phyloP scores from a whole-genome alignment of 1,140 invertebrate genomes.

The Drosophila sturtevanti region DNA sequence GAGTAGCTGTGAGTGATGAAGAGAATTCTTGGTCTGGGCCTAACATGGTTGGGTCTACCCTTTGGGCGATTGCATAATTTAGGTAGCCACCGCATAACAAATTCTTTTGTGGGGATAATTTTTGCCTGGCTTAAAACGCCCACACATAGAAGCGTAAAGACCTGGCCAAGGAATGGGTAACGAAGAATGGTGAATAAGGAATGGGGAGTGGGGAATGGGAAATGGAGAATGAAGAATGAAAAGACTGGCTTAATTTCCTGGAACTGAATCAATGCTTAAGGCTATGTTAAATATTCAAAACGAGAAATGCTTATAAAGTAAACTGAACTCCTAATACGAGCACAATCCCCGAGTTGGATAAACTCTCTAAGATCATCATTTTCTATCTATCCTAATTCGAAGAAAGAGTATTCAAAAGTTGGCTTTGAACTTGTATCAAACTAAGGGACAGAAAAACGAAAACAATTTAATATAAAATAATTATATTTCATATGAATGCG shows the following conservation, averaged over 20 bases:
- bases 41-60: not conserved
- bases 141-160: slow-evolving; percentile 50
- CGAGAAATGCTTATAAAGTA: not conserved
- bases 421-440: slow-evolving; percentile 33
- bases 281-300: slow-evolving; percentile 8
- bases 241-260: slow-evolving; percentile 35
- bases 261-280: slow-evolving; percentile 22
- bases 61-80: slow-evolving; percentile 72
- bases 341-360: not conserved
- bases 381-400: slow-evolving; percentile 35
- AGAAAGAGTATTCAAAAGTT: slow-evolving; percentile 51
- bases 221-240: too few species aligned
- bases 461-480: not conserved
- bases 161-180: not conserved
- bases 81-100: slow-evolving; percentile 55
- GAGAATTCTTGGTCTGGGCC: not conserved
- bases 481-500: not conserved
- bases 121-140: slow-evolving; percentile 56
- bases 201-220: slow-evolving; percentile 43
- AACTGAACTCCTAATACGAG: not conserved
- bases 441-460: slow-evolving; percentile 1
- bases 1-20: not conserved
- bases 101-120: slow-evolving; percentile 42
- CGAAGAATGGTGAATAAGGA: slow-evolving; percentile 41
- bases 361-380: not conserved